Percentiles rank a stretch among this genome's conserved stretches.
These are phyloP conservation scores for Sylvilagus floridanus DNA, from an alignment of 2,797 vertebrate species.

Conservation along the genomic window DNA sequence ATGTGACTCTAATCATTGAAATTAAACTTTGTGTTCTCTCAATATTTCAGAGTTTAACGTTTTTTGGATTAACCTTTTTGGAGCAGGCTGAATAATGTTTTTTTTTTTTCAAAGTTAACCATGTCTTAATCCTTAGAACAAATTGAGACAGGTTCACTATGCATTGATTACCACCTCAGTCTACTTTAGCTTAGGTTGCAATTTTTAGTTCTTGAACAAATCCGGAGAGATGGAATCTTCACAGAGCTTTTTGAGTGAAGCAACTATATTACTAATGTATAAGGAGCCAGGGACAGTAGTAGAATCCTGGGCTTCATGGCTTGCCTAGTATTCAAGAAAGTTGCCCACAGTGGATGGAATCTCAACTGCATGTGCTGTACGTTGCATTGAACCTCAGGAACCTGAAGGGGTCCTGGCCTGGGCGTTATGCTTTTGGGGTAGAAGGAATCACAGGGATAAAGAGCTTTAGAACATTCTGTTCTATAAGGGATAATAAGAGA, in stretches of 20 bases:
- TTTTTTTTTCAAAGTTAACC: not conserved
- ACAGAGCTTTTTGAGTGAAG: not conserved
- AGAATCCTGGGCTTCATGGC: not conserved
- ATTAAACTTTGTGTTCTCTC: not conserved
- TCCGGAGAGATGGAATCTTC: not conserved
- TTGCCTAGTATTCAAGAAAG: not conserved
- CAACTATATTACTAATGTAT: not conserved
- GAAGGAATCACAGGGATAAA: too few species aligned
- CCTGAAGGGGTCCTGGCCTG: not conserved
- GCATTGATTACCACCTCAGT: not conserved
- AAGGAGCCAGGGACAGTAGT: not conserved
- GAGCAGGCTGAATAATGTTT: not conserved
- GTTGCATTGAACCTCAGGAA: too few species aligned
- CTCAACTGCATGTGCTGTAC: not conserved
- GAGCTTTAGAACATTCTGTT: not conserved
- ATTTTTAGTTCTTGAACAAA: not conserved
- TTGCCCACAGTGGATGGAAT: not conserved
- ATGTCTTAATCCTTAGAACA: not conserved
- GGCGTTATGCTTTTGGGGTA: not conserved
- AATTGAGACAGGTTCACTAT: not conserved
- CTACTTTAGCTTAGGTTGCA: not conserved
- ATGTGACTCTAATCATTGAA: not conserved
- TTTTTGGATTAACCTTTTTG: not conserved
- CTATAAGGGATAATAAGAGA: not conserved
- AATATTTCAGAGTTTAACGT: not conserved